Conservation (phyloP, 2,888 invertebrate genomes). For the Macrophya alboannulata region DNA sequence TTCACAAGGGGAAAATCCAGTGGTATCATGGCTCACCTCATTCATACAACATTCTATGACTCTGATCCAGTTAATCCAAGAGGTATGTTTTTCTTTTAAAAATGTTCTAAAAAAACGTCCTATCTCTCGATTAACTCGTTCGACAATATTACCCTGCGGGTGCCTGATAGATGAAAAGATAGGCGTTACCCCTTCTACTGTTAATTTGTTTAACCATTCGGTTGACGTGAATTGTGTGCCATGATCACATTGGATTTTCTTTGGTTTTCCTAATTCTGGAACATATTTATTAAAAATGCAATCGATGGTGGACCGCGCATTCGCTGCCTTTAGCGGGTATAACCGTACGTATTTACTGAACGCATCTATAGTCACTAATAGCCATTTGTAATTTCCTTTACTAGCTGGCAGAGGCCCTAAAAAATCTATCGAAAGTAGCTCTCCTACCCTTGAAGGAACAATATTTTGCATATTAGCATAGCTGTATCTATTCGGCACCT, state of each 20-base stretch:
- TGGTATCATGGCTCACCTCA: conserved; percentile 11
- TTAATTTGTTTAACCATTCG: background rate
- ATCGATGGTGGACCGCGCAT: background rate
- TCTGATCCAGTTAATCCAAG: conserved; percentile 5
- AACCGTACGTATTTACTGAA: background rate
- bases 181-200: background rate
- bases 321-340: background rate
- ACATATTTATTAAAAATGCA: conserved; percentile 7
- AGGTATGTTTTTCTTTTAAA: background rate
- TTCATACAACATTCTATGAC: conserved; percentile 30
- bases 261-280: background rate
- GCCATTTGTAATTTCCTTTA: conserved; percentile 1
- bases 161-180: conserved; percentile 22
- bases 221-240: conserved; percentile 30
- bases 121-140: conserved; percentile 5
- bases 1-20: conserved; percentile 5
- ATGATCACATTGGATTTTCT: background rate
- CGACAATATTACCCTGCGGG: background rate
- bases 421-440: conserved; percentile 23
- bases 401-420: background rate
- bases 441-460: background rate
- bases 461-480: conserved; percentile 16
- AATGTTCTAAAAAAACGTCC: background rate
- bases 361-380: background rate
- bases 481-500: background rate